Evolutionary conservation across 2,797 vertebrate species (phyloP).

Genomic region (Enteromius anoplus): DNA sequence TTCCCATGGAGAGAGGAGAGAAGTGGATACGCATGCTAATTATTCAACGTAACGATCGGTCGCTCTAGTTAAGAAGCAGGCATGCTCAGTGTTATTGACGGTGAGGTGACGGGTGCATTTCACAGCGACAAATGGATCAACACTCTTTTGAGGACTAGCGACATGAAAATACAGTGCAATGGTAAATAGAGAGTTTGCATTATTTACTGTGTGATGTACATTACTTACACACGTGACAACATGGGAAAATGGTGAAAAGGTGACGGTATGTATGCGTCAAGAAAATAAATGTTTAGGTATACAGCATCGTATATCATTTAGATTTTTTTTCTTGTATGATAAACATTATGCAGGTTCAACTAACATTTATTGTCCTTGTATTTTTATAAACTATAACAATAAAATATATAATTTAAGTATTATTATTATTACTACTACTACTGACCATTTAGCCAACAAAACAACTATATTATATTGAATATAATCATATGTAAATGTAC

Average conservation of each 20-base stretch:
- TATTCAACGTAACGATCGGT: slow-evolving; percentile 1
- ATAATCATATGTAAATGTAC: not conserved
- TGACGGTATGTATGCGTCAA: not conserved
- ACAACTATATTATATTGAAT: not conserved
- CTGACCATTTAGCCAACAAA: not conserved
- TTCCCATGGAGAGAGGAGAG: not conserved
- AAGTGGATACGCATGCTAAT: slow-evolving; percentile 28
- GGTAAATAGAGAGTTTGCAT: not conserved
- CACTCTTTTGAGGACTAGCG: not conserved
- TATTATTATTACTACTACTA: not conserved
- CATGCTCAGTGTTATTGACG: not conserved
- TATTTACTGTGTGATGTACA: slow-evolving; percentile 3
- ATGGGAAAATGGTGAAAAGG: not conserved
- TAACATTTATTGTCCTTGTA: not conserved
- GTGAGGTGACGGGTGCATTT: slow-evolving; percentile 4
- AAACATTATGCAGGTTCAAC: not conserved
- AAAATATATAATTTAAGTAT: not conserved
- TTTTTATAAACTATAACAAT: not conserved
- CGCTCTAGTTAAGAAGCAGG: slow-evolving; percentile 17
- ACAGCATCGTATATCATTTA: not conserved
- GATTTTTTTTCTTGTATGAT: not conserved
- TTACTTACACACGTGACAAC: not conserved
- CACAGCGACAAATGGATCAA: not conserved
- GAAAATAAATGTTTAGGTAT: not conserved
- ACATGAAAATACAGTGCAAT: not conserved